Conservation (phyloP, 2,888 invertebrate species). For the Monochamus alternatus region DNA sequence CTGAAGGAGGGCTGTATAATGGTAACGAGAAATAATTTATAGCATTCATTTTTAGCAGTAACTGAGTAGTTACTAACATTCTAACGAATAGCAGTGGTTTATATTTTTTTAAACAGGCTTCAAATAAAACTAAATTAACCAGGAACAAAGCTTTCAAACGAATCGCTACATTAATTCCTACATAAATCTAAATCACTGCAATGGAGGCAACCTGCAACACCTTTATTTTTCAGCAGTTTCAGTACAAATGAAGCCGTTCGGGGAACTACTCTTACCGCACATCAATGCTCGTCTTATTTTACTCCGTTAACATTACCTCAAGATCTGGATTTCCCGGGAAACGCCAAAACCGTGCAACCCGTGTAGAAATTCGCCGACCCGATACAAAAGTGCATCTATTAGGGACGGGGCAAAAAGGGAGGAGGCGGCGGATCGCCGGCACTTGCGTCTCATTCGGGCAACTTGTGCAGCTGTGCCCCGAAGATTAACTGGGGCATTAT, state of each 20-base stretch:
- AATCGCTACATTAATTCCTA: too few relatives aligned
- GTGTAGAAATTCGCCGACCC: neutral
- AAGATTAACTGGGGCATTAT: slow-evolving; percentile 57
- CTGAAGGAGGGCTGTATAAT: too few relatives aligned
- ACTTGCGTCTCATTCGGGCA: slow-evolving; percentile 31
- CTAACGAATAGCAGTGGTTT: too few relatives aligned
- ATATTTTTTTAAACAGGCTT: too few relatives aligned
- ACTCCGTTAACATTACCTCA: neutral
- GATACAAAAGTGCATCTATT: neutral
- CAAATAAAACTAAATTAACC: too few relatives aligned
- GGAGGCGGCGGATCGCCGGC: slow-evolving; percentile 37
- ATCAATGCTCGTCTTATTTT: neutral
- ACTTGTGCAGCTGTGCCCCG: slow-evolving; percentile 55
- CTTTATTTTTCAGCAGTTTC: neutral
- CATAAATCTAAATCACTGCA: neutral
- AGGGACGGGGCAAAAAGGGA: neutral
- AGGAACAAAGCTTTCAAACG: too few relatives aligned
- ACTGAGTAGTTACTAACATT: too few relatives aligned
- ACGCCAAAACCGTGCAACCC: neutral
- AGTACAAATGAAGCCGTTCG: neutral
- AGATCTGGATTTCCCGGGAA: neutral
- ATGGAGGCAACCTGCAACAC: neutral
- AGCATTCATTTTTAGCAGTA: too few relatives aligned
- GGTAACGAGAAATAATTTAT: too few relatives aligned
- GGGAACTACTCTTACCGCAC: neutral